phyloP scores from a whole-genome alignment of 2,113 vertebrate genomes.

The Pelmatolapia mariae region DNA sequence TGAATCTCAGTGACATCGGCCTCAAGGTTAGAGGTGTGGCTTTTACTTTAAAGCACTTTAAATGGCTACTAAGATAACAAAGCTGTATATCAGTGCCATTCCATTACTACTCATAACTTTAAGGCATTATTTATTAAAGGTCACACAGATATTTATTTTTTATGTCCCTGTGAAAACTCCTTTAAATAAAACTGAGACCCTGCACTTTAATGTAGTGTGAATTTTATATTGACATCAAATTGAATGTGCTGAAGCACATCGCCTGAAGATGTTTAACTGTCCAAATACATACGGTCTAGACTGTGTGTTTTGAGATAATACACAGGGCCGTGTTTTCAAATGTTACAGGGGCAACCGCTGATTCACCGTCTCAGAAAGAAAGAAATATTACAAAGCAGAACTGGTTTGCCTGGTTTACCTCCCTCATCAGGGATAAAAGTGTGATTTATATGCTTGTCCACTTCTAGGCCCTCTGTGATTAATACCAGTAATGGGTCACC shows the following conservation, averaged over 20 bases:
- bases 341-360: not conserved
- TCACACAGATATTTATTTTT: not conserved
- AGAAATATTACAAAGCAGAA: not conserved
- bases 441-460: conserved; percentile 33
- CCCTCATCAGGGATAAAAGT: not conserved
- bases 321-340: not conserved
- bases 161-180: not conserved
- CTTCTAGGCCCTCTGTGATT: not conserved
- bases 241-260: not conserved
- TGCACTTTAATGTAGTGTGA: not conserved
- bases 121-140: not conserved
- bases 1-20: not conserved
- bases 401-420: not conserved
- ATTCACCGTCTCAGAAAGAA: not conserved
- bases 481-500: not conserved
- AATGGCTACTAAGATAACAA: not conserved
- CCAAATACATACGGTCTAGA: not conserved
- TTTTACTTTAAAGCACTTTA: not conserved
- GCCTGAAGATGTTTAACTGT: not conserved
- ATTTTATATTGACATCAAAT: not conserved
- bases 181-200: not conserved
- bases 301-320: not conserved
- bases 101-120: not conserved
- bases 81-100: not conserved
- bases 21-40: not conserved